A percentile compares a stretch with the other conserved stretches of the same genome.
phyloP scores from a whole-genome alignment of 2,797 vertebrate species.

The Rhabdomys pumilio region DNA sequence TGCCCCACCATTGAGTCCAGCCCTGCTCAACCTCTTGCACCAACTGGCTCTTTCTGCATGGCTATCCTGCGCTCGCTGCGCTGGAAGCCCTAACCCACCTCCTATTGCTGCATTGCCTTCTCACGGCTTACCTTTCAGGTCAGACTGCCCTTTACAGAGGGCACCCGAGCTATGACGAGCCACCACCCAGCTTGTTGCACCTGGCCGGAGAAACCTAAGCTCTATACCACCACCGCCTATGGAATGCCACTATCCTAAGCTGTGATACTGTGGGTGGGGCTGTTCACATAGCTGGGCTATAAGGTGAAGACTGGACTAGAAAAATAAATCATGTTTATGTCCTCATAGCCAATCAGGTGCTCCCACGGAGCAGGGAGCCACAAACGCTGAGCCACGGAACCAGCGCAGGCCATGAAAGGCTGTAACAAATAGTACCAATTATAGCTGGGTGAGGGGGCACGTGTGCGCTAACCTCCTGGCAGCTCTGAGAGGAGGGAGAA shows the following conservation, averaged over 20 bases:
- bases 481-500: neutral
- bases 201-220: neutral
- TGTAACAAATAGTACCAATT: neutral
- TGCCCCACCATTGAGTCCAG: neutral
- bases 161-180: neutral
- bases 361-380: neutral
- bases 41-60: neutral
- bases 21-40: neutral
- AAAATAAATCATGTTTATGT: neutral
- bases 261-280: too few species aligned
- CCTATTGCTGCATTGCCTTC: neutral
- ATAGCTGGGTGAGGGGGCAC: too few species aligned
- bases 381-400: neutral
- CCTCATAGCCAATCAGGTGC: neutral
- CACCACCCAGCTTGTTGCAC: rapidly evolving
- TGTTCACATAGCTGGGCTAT: neutral
- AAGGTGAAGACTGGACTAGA: neutral
- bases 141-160: neutral
- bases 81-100: neutral
- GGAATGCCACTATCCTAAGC: too few species aligned
- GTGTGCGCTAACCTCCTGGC: neutral
- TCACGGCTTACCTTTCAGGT: neutral
- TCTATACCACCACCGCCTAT: neutral
- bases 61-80: neutral
- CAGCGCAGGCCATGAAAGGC: neutral